A percentile compares a stretch with the other conserved stretches of the same genome.
phyloP scores from a whole-genome alignment of 2,888 invertebrate species.

The Lasioglossum lativentre region DNA sequence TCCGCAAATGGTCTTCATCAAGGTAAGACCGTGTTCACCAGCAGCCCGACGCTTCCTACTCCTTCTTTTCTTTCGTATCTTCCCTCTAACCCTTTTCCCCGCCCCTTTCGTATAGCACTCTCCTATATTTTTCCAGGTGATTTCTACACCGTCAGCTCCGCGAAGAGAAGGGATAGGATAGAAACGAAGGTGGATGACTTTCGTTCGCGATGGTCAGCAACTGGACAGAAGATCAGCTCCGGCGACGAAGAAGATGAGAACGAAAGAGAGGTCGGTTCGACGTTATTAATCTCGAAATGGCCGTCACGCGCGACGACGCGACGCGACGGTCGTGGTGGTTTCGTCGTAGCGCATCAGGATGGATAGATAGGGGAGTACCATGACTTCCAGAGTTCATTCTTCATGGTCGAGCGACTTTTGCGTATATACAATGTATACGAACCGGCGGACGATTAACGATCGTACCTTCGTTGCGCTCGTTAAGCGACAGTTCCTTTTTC shows the following conservation, averaged over 20 bases:
- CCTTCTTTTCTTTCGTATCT: constrained; percentile 1
- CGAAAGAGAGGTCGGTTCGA: constrained; percentile 49
- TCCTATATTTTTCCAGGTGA: constrained; percentile 13
- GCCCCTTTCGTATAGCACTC: neutral
- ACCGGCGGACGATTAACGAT: constrained; percentile 72
- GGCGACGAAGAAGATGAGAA: constrained; percentile 10
- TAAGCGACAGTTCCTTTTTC: constrained; percentile 68
- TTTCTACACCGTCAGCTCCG: constrained; percentile 14
- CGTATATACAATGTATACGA: constrained; percentile 51
- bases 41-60: constrained; percentile 55
- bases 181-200: constrained; percentile 46
- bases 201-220: constrained; percentile 15
- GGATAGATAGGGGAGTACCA: constrained; percentile 61
- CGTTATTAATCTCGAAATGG: constrained; percentile 70
- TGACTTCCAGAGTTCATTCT: constrained; percentile 68
- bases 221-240: constrained; percentile 1
- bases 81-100: neutral
- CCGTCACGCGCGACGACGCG: constrained; percentile 58
- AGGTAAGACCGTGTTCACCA: constrained; percentile 66
- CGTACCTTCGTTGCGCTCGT: constrained; percentile 66
- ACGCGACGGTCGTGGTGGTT: constrained; percentile 54
- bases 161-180: neutral
- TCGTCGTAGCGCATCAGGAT: constrained; percentile 52
- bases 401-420: constrained; percentile 70
- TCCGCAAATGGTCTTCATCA: constrained; percentile 77